Evolutionary conservation across 2,888 invertebrate species (phyloP), one percentile per base, ranked within the genome.

Genomic region (Thyatira batis): DNA sequence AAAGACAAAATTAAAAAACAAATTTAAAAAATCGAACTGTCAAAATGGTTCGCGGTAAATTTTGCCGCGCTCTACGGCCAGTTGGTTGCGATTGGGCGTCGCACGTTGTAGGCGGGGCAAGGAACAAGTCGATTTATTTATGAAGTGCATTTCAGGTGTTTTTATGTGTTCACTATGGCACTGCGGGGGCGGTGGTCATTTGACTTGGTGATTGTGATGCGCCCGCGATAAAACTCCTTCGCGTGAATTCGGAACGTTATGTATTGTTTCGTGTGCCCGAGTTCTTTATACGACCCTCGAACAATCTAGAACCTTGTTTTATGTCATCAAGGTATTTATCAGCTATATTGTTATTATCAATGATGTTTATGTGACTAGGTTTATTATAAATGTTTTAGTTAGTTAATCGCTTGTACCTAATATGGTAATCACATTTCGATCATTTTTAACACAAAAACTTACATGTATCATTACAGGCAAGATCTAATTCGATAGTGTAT

Each of bases 21-120:
- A 70, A 65, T 78, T 82, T 76, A 85, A 89, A 87, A 88, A 87
- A 82, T 83, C 78, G 82, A 87, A 84, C 87, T 90, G 90, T 91
- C 90, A 91, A 88, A 89, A 91, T 85, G 89, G 87, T 84, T 78
- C 75, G 85, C 86, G 76, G 85, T 87, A 89, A 87, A 87, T 89
- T 87, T 85, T 80, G 76, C 82, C 81, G 84, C 80, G 83, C 74
- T 73, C 56, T 65, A 55, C 66, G 73, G 71, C 68, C 69, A 64
- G 65, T 60, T 50, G 55, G 67, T 62, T 54, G 68, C 70, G 59
- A 90, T 90, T 91, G 91, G 90, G 59, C 71, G 67, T 58, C 60
- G 49, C 52, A 63, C 51, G 48, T 30, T 57, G 79, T 71, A 76
- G 90, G 89, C 90, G 91, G 85, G 88, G 85, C 77, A 84, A 82